Percentiles rank a stretch among this genome's conserved stretches.
phyloP scores from a whole-genome alignment of 2,888 invertebrate genomes.

The Watsonalla cultraria region DNA sequence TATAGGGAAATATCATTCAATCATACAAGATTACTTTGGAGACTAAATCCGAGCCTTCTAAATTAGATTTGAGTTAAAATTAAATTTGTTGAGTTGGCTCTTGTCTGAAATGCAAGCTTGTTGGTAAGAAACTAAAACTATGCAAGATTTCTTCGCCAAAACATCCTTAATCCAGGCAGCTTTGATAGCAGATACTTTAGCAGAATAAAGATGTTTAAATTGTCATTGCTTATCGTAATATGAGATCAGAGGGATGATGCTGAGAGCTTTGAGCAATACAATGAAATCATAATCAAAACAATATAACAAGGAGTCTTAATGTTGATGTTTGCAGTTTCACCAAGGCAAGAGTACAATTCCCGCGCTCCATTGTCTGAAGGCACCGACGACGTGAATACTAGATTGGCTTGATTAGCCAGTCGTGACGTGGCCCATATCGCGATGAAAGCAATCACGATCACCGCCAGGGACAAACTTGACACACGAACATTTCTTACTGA shows the following conservation, averaged over 20 bases:
- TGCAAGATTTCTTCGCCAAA: too few species aligned
- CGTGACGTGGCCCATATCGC: conserved; percentile 56
- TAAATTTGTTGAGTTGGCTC: not conserved
- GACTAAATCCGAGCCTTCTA: conserved; percentile 1
- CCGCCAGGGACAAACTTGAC: conserved; percentile 36
- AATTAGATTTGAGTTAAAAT: not conserved
- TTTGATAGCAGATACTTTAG: too few species aligned
- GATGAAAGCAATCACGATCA: conserved; percentile 65
- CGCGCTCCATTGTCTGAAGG: conserved; percentile 31
- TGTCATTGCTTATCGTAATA: not conserved
- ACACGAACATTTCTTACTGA: conserved; percentile 35
- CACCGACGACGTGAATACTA: conserved; percentile 24
- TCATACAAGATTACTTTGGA: not conserved
- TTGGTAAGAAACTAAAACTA: too few species aligned
- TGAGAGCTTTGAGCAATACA: not conserved
- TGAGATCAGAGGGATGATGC: not conserved
- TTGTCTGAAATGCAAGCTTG: too few species aligned
- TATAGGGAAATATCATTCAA: not conserved
- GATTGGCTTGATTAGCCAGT: conserved; percentile 43
- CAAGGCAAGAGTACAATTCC: conserved; percentile 21
- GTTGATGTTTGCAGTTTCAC: conserved; percentile 22
- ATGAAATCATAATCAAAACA: not conserved
- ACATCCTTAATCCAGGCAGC: too few species aligned
- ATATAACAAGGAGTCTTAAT: not conserved
- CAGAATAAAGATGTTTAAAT: not conserved